Evolutionary conservation across 2,888 invertebrate species (phyloP).

Genomic region (Phengaris alcon): DNA sequence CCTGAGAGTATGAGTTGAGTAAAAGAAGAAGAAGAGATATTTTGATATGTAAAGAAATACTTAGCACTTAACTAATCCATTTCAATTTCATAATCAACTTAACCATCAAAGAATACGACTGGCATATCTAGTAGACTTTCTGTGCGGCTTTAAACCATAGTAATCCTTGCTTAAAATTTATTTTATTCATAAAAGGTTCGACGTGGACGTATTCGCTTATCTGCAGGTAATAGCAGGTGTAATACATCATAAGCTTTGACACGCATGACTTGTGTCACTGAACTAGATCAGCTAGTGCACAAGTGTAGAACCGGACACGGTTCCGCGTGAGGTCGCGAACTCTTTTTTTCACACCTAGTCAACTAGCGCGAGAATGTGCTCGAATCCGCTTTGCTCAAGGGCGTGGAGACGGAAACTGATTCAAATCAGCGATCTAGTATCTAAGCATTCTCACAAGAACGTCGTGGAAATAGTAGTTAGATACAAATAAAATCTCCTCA

Average conservation of each 20-base stretch:
- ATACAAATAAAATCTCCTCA: not conserved
- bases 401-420: conserved; percentile 10
- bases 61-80: too few species aligned
- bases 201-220: not conserved
- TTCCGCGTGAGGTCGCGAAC: conserved; percentile 23
- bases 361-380: conserved; percentile 13
- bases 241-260: conserved; percentile 17
- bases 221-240: conserved; percentile 5
- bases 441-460: not conserved
- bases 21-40: too few species aligned
- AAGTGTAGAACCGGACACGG: conserved; percentile 16
- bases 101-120: not conserved
- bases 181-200: not conserved
- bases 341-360: conserved; percentile 18
- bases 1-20: too few species aligned
- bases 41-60: too few species aligned
- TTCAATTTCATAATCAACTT: too few species aligned
- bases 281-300: not conserved
- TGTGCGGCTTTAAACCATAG: not conserved
- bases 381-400: not conserved
- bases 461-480: not conserved
- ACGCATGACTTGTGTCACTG: conserved; percentile 13
- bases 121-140: not conserved
- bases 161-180: not conserved
- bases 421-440: conserved; percentile 15